A percentile compares a stretch with the other conserved stretches of the same genome.
phyloP scores from a whole-genome alignment of 2,797 vertebrate species.

The Melanotaenia parkinsoni region DNA sequence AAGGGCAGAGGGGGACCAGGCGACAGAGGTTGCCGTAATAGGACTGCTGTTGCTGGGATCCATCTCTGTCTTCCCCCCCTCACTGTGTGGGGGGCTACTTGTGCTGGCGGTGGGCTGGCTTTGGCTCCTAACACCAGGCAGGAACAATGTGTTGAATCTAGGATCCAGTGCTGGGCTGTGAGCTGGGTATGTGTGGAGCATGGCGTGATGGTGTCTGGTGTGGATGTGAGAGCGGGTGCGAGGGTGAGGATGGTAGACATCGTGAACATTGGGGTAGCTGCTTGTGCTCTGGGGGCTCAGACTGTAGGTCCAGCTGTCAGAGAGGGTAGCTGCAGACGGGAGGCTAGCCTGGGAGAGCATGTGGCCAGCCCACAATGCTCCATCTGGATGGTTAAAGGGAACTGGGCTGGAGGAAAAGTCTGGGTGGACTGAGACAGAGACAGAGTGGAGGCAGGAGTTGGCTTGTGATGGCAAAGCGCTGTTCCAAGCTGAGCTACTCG shows the following conservation, averaged over 20 bases:
- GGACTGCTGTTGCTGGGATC: slow-evolving; percentile 74
- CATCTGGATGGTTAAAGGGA: slow-evolving; percentile 87
- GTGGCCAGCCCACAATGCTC: slow-evolving; percentile 90
- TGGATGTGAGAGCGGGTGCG: slow-evolving; percentile 85
- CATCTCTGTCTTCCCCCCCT: slow-evolving; percentile 88
- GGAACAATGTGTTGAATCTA: slow-evolving; percentile 90
- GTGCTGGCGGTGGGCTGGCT: slow-evolving; percentile 83
- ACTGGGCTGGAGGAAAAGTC: slow-evolving; percentile 89
- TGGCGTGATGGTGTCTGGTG: slow-evolving; percentile 85
- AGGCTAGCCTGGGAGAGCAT: slow-evolving; percentile 88
- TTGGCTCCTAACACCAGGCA: slow-evolving; percentile 86
- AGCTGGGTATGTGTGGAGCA: slow-evolving; percentile 85
- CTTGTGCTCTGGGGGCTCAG: slow-evolving; percentile 89
- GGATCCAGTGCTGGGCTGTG: slow-evolving; percentile 87
- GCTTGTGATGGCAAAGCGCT: slow-evolving; percentile 88
- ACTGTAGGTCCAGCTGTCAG: slow-evolving; percentile 93
- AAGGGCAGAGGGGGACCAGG: slow-evolving; percentile 89
- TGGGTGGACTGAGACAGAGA: slow-evolving; percentile 86
- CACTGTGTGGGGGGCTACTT: slow-evolving; percentile 84
- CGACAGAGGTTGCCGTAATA: slow-evolving; percentile 82
- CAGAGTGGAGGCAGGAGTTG: slow-evolving; percentile 85
- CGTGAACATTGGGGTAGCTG: slow-evolving; percentile 91
- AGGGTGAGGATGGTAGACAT: slow-evolving; percentile 88
- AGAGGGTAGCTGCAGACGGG: slow-evolving; percentile 80
- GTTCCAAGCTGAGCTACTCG: slow-evolving; percentile 90